Base-by-base conservation (phyloP, 2,888 invertebrate species). In the Tipula vernalis region DNA sequence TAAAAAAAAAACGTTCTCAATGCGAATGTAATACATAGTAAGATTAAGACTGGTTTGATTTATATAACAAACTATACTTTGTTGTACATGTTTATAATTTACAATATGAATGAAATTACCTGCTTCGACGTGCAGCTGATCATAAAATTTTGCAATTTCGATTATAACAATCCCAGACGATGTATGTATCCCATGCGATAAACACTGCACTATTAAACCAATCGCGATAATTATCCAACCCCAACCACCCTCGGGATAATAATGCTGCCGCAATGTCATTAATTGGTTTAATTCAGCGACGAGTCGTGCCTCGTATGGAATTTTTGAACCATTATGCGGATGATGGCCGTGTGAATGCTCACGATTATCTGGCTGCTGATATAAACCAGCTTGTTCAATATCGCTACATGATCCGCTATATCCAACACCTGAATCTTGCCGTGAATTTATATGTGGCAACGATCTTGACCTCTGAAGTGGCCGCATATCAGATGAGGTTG, bases 241-340 rank as follows among this genome's bases (percentile, higher is more conserved):
- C 96, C 96, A 97, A 13, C 96, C 96, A 3, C 96, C 96, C 92
- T 97, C 97, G 3, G 96, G 96, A 91, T 96, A 96, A 92, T 96
- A 96, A 89, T 96, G 95, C 44, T 95, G 93, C 36, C 87, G 84
- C 39, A 88, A 86, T n/a, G 87, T 88, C 83, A 87, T 57, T 83
- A 88, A 87, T 85, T 88, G 88, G 28, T 87, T 84, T 15, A 88
- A 86, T 86, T 88, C 88, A 18, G 88, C 36, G 13, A 88, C 87
- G 8, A 88, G 28, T 28, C 87, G 83, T 13, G 83, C 87, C 13
- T 86, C 86, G 15, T 87, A 88, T 5, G 87, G 86, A 12, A 87
- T 57, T 85, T 87, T 71, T 8, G 8, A 0, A 85, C 44, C 44
- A 36, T 51, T 12, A 15, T 57, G 18, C 13, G 28, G 6, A 57